Evolutionary conservation across 2,113 vertebrate genomes (phyloP), one percentile per base, ranked within the genome.

Genomic region (Notiomystis cincta): DNA sequence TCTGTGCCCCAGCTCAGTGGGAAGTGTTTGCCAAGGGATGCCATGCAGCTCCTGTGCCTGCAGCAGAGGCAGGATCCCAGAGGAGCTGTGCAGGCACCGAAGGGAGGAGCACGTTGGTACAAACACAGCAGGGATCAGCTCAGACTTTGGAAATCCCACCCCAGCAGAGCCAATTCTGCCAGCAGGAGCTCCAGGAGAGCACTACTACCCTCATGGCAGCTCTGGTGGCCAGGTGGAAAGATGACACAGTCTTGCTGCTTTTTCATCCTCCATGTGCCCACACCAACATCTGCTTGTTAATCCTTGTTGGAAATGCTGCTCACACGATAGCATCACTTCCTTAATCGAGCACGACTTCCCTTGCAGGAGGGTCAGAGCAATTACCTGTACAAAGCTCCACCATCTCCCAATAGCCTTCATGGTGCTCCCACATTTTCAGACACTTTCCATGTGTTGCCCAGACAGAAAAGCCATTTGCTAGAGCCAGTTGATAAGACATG

Each of bases 201-300:
- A 27, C 42, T 21, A 6, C 0, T 21, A 20, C 0, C 0, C 27
- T 40, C 10, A 1, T 0, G 3, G 53, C 37, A 77, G 82, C 76
- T 44, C 71, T 2, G 0, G 25, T 0, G 3, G 35, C 58, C 60
- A 33, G 11, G 33, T 51, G 51, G 38, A 70, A 83, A 44, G 73
- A 80, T 54, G 66, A 62, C 30, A 54, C 0, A 4, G 16, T 25
- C 75, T 57, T 62, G 79, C 62, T 48, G 35, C 9, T 0, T 73
- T 88, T 83, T 37, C 88, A 61, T 27, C 0, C 0, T 23, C 42
- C 23, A 3, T 2, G 0, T 45, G 53, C n/a, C 56, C 45, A 33
- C 5, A 3, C 7, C 58, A 82, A 33, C 47, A 22, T 27, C 57
- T 80, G 20, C 45, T 56, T 8, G 14, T 40, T 40, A 73, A 67